Evolutionary conservation across 2,797 vertebrate species (phyloP), one percentile per base, ranked within the genome.

Genomic region (Rhadinocentrus ornatus): DNA sequence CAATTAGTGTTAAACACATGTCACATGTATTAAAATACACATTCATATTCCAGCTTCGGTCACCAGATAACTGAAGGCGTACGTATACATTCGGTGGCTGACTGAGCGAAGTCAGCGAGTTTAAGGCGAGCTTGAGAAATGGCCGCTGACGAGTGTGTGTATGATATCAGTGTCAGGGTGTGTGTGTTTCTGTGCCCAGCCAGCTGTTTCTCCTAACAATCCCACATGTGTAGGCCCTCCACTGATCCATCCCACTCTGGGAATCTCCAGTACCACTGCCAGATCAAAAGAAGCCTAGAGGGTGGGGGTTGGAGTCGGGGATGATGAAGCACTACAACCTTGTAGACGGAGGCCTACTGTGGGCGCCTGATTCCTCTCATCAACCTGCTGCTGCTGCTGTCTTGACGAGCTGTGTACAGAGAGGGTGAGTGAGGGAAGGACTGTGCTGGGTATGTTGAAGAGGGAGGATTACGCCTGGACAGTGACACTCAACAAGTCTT

Each of bases 401-500:
- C 35, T 93, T 96, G 96, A 97, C 95, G 93, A 94, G 93, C 78
- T 93, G 92, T 93, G 90, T 93, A 96, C 95, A 97, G 90, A 96
- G 94, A 94, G 91, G 78, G 70, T 85, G 88, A 73, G 86, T 93
- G 94, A 93, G 93, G 92, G 91, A 93, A 94, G 95, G 94, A 91
- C 67, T 92, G 91, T 86, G 58, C 91, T 87, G 92, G 94, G 94
- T 90, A 93, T 95, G 96, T 96, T 96, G 96, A 95, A 96, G 95
- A 94, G 91, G 85, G 72, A 67, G 95, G 95, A 95, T 96, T 95
- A 95, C 89, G 68, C 91, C 83, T 81, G 92, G 92, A 95, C 93
- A 91, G 66, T 93, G 94, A 95, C 89, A 95, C 93, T 95, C 95
- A 97, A 97, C 96, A 96, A 96, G 94, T 94, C 95, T 95, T 95